A percentile compares a stretch with the other conserved stretches of the same genome.
phyloP scores from a whole-genome alignment of 1,140 invertebrate species.

The Ridgeia piscesae region DNA sequence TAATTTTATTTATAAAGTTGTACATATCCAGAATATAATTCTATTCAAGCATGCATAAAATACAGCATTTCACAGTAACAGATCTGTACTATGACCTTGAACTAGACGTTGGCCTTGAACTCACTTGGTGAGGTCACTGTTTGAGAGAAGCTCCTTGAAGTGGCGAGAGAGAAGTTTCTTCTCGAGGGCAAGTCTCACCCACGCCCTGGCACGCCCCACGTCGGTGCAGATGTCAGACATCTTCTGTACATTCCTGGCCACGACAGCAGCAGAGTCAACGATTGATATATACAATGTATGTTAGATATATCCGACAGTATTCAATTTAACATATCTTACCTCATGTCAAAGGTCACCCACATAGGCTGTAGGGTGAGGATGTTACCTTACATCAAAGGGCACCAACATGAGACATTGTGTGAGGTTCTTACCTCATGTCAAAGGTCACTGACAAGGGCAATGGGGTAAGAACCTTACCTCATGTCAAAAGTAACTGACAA shows the following conservation, averaged over 20 bases:
- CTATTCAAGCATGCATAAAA: too few species aligned
- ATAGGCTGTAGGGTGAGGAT: conserved; percentile 71
- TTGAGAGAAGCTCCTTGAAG: conserved; percentile 82
- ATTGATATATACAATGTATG: too few species aligned
- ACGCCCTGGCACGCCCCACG: conserved; percentile 95
- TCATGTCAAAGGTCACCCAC: conserved; percentile 86
- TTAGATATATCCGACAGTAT: too few species aligned
- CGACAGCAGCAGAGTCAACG: not conserved
- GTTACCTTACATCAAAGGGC: too few species aligned
- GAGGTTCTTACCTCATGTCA: too few species aligned
- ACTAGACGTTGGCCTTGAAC: not conserved
- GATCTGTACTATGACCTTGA: not conserved
- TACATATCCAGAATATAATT: too few species aligned
- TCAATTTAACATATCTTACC: too few species aligned
- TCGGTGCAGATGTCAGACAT: conserved; percentile 84
- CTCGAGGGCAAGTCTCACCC: conserved; percentile 94
- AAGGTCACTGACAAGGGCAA: too few species aligned
- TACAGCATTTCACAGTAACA: not conserved
- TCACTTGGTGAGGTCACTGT: conserved; percentile 80
- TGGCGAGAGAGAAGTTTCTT: conserved; percentile 95
- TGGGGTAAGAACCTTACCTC: conserved; percentile 62
- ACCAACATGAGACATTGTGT: too few species aligned
- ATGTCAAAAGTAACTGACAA: conserved; percentile 87
- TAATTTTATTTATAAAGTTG: too few species aligned
- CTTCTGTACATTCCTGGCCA: conserved; percentile 79